Conservation (phyloP, 2,113 vertebrate genomes). For the Cheirogaleus medius region DNA sequence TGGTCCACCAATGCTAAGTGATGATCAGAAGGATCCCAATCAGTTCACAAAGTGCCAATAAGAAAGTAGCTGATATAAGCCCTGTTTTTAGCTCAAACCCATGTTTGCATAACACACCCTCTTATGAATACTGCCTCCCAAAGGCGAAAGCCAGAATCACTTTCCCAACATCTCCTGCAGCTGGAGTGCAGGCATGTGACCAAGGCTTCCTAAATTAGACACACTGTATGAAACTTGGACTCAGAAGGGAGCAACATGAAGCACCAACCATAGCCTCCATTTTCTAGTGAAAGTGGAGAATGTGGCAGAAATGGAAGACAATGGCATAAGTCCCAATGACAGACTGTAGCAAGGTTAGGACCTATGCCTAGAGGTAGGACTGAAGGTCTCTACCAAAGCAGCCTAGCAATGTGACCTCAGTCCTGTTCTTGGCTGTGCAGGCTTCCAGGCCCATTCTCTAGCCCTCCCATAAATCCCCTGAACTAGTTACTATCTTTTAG, state of each 20-base stretch:
- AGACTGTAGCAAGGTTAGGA: not conserved
- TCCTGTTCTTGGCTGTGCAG: not conserved
- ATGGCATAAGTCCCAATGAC: not conserved
- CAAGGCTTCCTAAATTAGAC: slow-evolving; percentile 34
- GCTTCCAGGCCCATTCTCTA: not conserved
- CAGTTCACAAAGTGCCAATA: not conserved
- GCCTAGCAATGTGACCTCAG: not conserved
- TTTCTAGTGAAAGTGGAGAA: not conserved
- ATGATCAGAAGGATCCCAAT: not conserved
- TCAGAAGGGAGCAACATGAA: not conserved
- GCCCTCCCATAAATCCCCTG: not conserved
- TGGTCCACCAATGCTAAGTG: not conserved
- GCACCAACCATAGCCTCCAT: not conserved
- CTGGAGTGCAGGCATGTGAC: not conserved
- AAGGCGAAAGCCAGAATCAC: not conserved
- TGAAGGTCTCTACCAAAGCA: not conserved
- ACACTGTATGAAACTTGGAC: not conserved
- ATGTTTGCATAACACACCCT: not conserved
- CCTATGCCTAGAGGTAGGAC: not conserved
- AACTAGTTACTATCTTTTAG: not conserved
- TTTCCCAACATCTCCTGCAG: not conserved
- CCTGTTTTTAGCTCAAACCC: not conserved
- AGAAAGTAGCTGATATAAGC: not conserved
- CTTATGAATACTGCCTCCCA: not conserved
- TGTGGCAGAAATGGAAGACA: not conserved